Evolutionary conservation across 2,797 vertebrate genomes (phyloP), one percentile per base, ranked within the genome.

Genomic region (Chaunax sp.): DNA sequence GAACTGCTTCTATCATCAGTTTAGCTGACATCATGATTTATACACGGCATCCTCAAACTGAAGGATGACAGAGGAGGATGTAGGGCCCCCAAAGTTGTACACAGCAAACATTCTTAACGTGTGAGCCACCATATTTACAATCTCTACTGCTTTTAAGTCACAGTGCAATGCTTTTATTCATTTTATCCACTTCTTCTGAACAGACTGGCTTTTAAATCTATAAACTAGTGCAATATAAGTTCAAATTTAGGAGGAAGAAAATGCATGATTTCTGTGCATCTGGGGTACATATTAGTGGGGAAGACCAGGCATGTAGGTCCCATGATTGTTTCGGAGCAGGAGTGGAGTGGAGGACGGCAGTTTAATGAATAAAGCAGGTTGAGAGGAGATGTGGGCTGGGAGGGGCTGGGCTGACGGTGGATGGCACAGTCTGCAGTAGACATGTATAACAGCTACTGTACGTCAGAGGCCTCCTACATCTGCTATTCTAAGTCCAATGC

Each of bases 211-310:
- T n/a, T n/a, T n/a, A n/a, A n/a, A n/a, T n/a, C n/a, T n/a, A n/a
- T 4, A 30, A 30, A 30, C 4, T 9, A 30, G 28, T 30, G 9
- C 4, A 44, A 44, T 45, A 65, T 62, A 80, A 61, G 11, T 18
- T 37, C 67, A 49, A 69, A 77, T 68, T 25, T 8, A 63, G 46
- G 64, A 69, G 61, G 44, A 59, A 61, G 38, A 68, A 81, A 81
- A 75, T 40, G 66, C 45, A 75, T 75, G 37, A 76, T 76, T 64
- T 77, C 67, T 55, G 16, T 75, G 78, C 77, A 87, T 85, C 89
- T 92, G 92, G 87, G 75, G 89, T 88, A 86, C 26, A 57, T 86
- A 92, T 93, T 80, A 91, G 82, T 78, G 62, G 84, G 85, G 82
- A 82, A 79, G 85, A 79, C 73, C 79, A 85, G 78, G 65, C 80